phyloP scores from a whole-genome alignment of 2,888 invertebrate genomes.

The Ryuthela nishihirai region DNA sequence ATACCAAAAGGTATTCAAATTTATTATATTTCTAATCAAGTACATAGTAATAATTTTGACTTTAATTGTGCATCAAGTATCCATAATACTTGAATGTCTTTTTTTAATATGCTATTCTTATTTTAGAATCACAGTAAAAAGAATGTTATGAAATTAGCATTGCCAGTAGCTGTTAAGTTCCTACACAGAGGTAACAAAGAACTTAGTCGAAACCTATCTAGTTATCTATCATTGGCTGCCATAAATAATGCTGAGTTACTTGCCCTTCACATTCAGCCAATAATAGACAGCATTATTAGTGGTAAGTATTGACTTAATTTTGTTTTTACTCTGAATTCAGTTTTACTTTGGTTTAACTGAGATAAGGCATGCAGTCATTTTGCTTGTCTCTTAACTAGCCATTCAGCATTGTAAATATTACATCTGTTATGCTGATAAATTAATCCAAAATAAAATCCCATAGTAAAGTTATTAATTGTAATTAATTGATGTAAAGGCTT shows the following conservation, averaged over 20 bases:
- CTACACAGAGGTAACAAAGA: slow-evolving; percentile 85
- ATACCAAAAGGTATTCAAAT: too few relatives aligned
- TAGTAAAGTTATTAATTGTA: too few relatives aligned
- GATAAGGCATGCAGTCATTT: too few relatives aligned
- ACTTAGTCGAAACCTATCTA: slow-evolving; percentile 81
- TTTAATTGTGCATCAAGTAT: too few relatives aligned
- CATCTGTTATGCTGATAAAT: too few relatives aligned
- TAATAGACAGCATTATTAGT: slow-evolving; percentile 84
- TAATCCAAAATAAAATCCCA: too few relatives aligned
- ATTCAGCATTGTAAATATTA: too few relatives aligned
- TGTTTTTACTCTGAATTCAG: neutral
- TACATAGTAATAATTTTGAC: too few relatives aligned
- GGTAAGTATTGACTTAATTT: slow-evolving; percentile 55
- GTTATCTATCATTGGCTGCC: slow-evolving; percentile 86
- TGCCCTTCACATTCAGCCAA: slow-evolving; percentile 80
- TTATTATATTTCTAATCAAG: too few relatives aligned
- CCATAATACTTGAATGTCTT: too few relatives aligned
- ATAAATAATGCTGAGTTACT: slow-evolving; percentile 82
- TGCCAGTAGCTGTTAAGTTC: slow-evolving; percentile 88
- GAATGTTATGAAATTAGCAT: slow-evolving; percentile 72
- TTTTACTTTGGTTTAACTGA: slow-evolving; percentile 1
- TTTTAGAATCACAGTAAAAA: slow-evolving; percentile 66
- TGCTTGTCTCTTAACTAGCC: too few relatives aligned
- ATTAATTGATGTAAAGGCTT: too few relatives aligned
- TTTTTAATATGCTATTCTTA: slow-evolving; percentile 25